phyloP scores from a whole-genome alignment of 2,888 invertebrate genomes.

The Netelia melanura region DNA sequence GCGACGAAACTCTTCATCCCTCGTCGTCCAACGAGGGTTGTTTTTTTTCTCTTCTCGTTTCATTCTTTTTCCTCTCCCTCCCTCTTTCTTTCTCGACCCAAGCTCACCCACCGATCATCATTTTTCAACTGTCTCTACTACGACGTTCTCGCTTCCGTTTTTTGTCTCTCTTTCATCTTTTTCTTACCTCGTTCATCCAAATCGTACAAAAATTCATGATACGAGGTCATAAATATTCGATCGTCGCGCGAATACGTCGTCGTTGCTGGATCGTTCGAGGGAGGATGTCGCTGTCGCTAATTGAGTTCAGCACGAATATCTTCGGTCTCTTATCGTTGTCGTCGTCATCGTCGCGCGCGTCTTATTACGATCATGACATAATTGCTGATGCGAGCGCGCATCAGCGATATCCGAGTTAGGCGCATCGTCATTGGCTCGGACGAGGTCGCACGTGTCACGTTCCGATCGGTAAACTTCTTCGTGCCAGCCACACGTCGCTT shows the following conservation, averaged over 20 bases:
- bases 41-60: background rate
- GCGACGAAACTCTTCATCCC: constrained; percentile 38
- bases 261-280: too few relatives aligned
- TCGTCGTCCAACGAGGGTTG: background rate
- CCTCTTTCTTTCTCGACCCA: background rate
- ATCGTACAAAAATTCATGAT: too few relatives aligned
- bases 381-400: constrained; percentile 19
- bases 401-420: constrained; percentile 15
- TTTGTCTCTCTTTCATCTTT: too few relatives aligned
- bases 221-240: too few relatives aligned
- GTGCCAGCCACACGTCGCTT: background rate
- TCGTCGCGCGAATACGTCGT: too few relatives aligned
- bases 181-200: too few relatives aligned
- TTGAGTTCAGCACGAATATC: too few relatives aligned
- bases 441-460: constrained; percentile 32
- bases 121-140: background rate
- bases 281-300: too few relatives aligned
- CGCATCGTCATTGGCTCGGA: constrained; percentile 14
- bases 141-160: background rate
- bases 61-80: background rate
- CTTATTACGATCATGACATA: constrained; percentile 5
- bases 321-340: too few relatives aligned
- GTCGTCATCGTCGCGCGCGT: too few relatives aligned
- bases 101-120: background rate
- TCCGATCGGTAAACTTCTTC: constrained; percentile 7